Base-by-base conservation (phyloP, 2,113 vertebrate genomes). In the Nycticryphes semicollaris region DNA sequence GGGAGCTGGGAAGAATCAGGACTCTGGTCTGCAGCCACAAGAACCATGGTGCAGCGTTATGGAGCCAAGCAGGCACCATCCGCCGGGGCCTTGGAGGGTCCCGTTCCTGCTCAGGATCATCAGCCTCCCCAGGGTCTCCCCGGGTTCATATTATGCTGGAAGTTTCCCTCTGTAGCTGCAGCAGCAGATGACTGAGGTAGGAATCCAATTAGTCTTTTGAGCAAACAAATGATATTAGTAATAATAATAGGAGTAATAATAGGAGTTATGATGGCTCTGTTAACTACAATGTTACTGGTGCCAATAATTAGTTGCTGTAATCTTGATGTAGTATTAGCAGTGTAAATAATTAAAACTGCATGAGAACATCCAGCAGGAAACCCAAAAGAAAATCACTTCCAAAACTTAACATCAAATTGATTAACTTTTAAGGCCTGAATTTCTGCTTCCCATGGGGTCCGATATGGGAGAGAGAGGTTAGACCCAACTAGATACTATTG, bases 371-470 rank as follows among this genome's bases (percentile, higher is more conserved):
- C 64, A 45, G 79, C 76, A 88, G 73, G 54, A 96, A 87, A 89
- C 53, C 87, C 50, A 25, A 92, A 92, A 84, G 67, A 88, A 96
- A 95, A 93, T 70, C 1, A 6, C 56, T 95, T 84, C 80, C 87
- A 91, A 96, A 97, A 95, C 66, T 96, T 94, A 96, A 70, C 87
- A 83, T 91, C 80, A 91, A 90, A 97, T 77, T 94, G 94, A 96
- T 97, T 96, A 93, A 96, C 88, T 96, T 97, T 95, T 86, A 92
- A 94, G 89, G 78, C 79, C 39, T 84, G 79, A 87, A 94, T 91
- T 96, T 94, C 86, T 89, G 78, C 89, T 89, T 96, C 96, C 94
- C 89, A 62, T 87, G 94, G 90, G 94, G 85, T 76, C 72, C 89
- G 84, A 81, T 87, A 72, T 5, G 8, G 85, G 91, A 64, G 90